Base-by-base conservation (phyloP, 2,888 invertebrate species). In the Microctonus aethiopoides region DNA sequence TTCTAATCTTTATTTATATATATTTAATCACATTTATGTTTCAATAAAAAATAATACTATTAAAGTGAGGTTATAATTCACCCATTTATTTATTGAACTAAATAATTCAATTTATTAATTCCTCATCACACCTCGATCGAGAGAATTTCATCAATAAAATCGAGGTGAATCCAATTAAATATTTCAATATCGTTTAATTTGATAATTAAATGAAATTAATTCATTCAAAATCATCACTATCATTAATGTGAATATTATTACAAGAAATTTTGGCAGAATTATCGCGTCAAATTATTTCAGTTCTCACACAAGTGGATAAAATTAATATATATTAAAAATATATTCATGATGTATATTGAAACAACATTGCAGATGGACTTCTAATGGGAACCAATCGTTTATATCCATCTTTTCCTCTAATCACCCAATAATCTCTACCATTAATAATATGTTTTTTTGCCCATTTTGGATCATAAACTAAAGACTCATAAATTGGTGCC, bases 311-410 rank as follows among this genome's bases (percentile, higher is more conserved):
- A 4, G 13, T 13, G 39, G n/a, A 22, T n/a, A 36, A 39, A 22
- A 20, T 34, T 2, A 20, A 22, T 20, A 34, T 1, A 5, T 34
- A 29, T n/a, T 13, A 46, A 6, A 16, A n/a, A 34, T 26, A 5
- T n/a, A 32, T 46, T 78, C 80, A 87, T 74, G 86, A 82, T 11
- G 88, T 86, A 78, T 89, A 91, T 73, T 92, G 92, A 87, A 93
- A 95, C 4, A 95, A 86, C 61, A 94, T 90, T 11, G 94, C 93
- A 0, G 95, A 94, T 0, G 94, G 94, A 2, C 92, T 90, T 75
- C 94, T 87, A 0, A 92, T 89, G 0, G 95, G 95, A 63, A 95
- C 90, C 70, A 95, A 87, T 76, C 91, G 90, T n/a, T 87, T 90
- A 22, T 90, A 90, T 0, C 93, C 93, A 68, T 88, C 89, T 2